Evolutionary conservation across 37 sponge, comb jelly and placozoan species (phyloP).

Genomic region (Ianthella basta): DNA sequence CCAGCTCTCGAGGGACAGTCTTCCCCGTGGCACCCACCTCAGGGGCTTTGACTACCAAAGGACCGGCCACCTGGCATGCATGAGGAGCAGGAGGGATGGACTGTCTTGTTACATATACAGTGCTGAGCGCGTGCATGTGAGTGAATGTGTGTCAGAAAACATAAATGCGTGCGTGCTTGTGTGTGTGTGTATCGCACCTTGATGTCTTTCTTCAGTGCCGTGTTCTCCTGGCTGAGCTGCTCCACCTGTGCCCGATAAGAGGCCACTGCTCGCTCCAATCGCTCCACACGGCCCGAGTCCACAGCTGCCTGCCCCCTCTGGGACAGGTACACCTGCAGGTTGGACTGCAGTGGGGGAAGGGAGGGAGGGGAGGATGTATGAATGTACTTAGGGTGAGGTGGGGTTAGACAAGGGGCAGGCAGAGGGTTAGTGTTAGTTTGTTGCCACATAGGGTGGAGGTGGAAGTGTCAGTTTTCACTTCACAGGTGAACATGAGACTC

Average conservation of each 20-base stretch:
- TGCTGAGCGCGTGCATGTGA: slow-evolving; percentile 8
- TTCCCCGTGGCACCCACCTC: neutral
- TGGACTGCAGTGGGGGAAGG: neutral
- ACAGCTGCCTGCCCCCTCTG: slow-evolving; percentile 30
- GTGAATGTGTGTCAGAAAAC: neutral
- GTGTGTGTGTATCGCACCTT: no score
- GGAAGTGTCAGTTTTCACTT: no score
- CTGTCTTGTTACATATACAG: no score
- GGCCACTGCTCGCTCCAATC: slow-evolving; percentile 49
- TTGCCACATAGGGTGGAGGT: no score
- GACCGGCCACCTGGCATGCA: no score
- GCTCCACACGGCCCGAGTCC: slow-evolving; percentile 46
- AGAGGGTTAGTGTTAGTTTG: no score
- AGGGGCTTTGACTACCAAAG: neutral
- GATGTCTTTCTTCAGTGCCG: neutral
- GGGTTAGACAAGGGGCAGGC: no score
- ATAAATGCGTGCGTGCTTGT: neutral
- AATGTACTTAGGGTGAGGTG: no score
- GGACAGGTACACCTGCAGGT: slow-evolving; percentile 7
- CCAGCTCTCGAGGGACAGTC: slow-evolving; percentile 7
- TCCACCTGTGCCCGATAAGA: slow-evolving; percentile 7
- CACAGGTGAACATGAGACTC: no score
- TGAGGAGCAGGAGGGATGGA: no score
- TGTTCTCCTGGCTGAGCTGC: neutral
- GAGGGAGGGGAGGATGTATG: no score